Evolutionary conservation across 2,888 invertebrate species (phyloP), one percentile per base, ranked within the genome.

Genomic region (Pantelozetes paolii): DNA sequence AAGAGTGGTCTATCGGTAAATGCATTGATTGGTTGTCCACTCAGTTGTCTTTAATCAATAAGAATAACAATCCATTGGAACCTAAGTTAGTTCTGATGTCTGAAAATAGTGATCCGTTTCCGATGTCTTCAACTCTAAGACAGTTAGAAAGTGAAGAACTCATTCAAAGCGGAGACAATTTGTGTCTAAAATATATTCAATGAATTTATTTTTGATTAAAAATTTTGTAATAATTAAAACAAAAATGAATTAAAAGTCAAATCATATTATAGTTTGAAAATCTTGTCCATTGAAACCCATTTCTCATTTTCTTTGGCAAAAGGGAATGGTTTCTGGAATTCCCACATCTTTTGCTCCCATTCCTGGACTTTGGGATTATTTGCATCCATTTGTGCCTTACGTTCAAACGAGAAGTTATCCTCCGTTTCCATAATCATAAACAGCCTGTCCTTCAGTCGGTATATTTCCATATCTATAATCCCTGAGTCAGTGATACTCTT

Each of bases 1-100:
- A 30, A 30, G 69, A 75, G 28, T 76, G 76, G 76, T 72, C 76
- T 8, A 32, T 76, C 54, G 76, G 76, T 5, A 71, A 71, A 40
- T 71, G 72, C 32, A 42, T 76, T 20, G 76, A 76, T 30, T 76
- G 67, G 50, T 36, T 76, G 20, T 48, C 76, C 15, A 26, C 40
- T 23, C 32, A 76, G 26, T 75, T 74, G 9, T 32, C 36, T 18
- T 15, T 76, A 28, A 40, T 28, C 23, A 76, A 74, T 54, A 71
- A 64, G n/a, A 74, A 76, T 64, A 74, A 74, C 45, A 36, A 72
- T n/a, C 26, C 64, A 3, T 32, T 40, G 28, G 20, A 15, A 18
- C 71, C 75, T 30, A 74, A 74, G 15, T 69, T 75, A 45, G 54
- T 74, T 2, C 62, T 74, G 32, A 36, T 6, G 9, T 28, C 8